Evolutionary conservation across 1,140 invertebrate species (phyloP).

Genomic region (Temnothorax nylanderi): DNA sequence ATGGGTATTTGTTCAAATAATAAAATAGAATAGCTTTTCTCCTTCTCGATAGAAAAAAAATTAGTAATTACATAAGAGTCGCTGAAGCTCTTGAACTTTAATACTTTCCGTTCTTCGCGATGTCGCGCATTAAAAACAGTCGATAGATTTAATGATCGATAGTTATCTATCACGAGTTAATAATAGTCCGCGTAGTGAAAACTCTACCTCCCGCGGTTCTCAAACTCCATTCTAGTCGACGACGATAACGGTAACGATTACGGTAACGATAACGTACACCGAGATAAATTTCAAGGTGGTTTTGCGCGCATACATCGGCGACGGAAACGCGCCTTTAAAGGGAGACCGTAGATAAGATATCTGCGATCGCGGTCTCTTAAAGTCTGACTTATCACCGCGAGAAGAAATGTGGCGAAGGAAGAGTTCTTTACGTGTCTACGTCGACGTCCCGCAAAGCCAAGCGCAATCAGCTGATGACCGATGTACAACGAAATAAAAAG

Average conservation of each 20-base stretch:
- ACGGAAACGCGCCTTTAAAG: conserved; percentile 48
- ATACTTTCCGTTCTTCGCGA: conserved; percentile 11
- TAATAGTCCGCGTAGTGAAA: conserved; percentile 38
- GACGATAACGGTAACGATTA: conserved; percentile 61
- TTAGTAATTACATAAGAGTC: neutral
- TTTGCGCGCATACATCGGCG: conserved; percentile 39
- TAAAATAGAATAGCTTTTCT: neutral
- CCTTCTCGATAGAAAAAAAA: neutral
- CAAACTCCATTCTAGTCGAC: neutral
- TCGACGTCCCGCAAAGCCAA: neutral
- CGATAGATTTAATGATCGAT: conserved; percentile 42
- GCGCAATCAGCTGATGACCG: neutral
- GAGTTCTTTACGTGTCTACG: neutral
- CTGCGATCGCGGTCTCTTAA: conserved; percentile 34
- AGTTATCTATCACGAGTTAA: conserved; percentile 38
- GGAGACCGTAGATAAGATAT: conserved; percentile 42
- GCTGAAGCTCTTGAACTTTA: neutral
- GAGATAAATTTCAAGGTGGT: conserved; percentile 49
- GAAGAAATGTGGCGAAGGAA: neutral
- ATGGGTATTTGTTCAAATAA: neutral
- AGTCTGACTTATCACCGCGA: conserved; percentile 30
- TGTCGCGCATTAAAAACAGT: conserved; percentile 19
- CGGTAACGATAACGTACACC: conserved; percentile 56
- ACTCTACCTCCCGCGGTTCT: neutral
- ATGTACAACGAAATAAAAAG: neutral